phyloP scores from a whole-genome alignment of 1,140 invertebrate genomes.

The Archivesica marissinica region DNA sequence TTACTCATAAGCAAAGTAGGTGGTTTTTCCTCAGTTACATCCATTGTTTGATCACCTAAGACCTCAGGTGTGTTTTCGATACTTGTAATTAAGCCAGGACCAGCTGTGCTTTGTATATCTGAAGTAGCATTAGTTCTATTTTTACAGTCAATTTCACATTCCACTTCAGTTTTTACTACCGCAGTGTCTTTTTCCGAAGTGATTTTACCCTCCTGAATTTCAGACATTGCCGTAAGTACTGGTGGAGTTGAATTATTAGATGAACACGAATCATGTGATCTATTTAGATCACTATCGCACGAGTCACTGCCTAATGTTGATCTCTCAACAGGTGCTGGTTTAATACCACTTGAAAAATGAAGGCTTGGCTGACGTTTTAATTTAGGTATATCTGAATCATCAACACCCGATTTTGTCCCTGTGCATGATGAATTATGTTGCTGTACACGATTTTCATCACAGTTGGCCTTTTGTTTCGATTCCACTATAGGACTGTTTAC shows the following conservation, averaged over 20 bases:
- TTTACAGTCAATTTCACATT: background rate
- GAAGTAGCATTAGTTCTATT: background rate
- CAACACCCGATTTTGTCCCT: slow-evolving; percentile 1
- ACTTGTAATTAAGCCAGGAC: background rate
- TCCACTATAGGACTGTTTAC: background rate
- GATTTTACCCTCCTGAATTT: slow-evolving; percentile 2
- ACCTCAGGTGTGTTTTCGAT: background rate
- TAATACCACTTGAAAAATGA: slow-evolving; percentile 7
- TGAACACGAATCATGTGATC: slow-evolving; percentile 36
- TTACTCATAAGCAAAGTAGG: background rate
- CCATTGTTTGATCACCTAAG: background rate
- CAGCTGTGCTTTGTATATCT: background rate
- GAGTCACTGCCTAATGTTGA: slow-evolving; percentile 4
- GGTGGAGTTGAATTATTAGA: slow-evolving; percentile 54
- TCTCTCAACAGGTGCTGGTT: background rate
- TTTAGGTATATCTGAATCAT: slow-evolving; percentile 59
- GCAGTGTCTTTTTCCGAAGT: background rate
- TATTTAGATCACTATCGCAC: slow-evolving; percentile 30
- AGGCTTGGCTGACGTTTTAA: slow-evolving; percentile 46
- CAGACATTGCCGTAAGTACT: slow-evolving; percentile 45
- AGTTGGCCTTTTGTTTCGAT: background rate
- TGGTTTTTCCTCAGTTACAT: slow-evolving; percentile 3
- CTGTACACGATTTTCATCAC: slow-evolving; percentile 34
- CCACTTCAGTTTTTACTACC: background rate
- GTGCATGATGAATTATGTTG: background rate